Evolutionary conservation across 1,140 invertebrate species (phyloP).

Genomic region (Zaprionus tsacasi): DNA sequence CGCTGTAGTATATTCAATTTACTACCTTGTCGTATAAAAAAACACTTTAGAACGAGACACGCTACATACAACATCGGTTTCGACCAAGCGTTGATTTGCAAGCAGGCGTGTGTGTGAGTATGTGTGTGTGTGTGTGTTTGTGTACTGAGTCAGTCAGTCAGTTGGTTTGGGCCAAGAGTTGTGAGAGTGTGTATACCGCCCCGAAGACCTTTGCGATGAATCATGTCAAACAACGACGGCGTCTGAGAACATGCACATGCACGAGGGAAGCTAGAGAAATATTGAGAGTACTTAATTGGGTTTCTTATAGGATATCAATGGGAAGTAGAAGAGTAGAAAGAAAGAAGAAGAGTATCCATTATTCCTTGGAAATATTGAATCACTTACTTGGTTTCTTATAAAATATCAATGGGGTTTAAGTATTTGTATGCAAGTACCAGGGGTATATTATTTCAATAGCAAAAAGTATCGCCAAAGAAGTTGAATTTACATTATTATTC

Average conservation of each 20-base stretch:
- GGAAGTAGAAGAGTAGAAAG: no score
- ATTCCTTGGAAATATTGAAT: no score
- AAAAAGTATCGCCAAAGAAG: no score
- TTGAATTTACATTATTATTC: no score
- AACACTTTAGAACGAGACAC: background rate
- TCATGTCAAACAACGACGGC: background rate
- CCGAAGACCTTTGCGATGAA: conserved; percentile 3
- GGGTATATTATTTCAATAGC: no score
- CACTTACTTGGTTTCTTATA: no score
- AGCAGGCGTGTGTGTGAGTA: background rate
- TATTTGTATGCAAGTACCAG: no score
- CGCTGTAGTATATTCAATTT: background rate
- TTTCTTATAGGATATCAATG: no score
- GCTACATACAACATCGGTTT: background rate
- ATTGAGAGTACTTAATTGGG: background rate
- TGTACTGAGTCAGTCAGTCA: background rate
- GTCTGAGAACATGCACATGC: background rate
- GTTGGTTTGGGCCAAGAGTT: background rate
- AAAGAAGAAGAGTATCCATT: no score
- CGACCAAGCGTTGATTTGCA: conserved; percentile 1
- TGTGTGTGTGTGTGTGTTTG: background rate
- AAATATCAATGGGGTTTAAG: no score
- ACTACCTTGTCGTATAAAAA: background rate
- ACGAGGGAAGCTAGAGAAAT: background rate
- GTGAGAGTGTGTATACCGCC: background rate